A percentile compares a stretch with the other conserved stretches of the same genome.
Conservation (phyloP, 2,888 invertebrate species). For the Vanessa cardui region DNA sequence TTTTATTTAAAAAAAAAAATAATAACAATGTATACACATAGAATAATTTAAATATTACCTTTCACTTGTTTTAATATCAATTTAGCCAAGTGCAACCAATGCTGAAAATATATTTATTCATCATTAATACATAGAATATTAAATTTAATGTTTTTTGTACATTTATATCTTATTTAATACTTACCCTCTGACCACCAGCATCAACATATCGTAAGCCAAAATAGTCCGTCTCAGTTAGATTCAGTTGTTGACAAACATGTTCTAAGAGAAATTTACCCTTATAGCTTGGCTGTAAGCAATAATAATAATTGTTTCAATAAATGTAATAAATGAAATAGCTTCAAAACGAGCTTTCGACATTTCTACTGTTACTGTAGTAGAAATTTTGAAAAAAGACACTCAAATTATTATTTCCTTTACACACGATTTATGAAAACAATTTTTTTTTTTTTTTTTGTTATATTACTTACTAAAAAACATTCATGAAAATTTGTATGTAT, state of each 20-base stretch:
- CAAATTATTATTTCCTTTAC: too few relatives aligned
- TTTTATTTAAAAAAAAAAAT: not conserved
- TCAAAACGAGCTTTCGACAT: too few relatives aligned
- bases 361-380: too few relatives aligned
- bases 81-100: conserved; percentile 96
- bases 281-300: conserved; percentile 88
- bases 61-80: conserved; percentile 95
- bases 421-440: too few relatives aligned
- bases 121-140: conserved; percentile 24
- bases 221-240: conserved; percentile 96
- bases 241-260: conserved; percentile 94
- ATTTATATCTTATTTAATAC: conserved; percentile 22
- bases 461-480: too few relatives aligned
- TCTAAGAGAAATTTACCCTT: conserved; percentile 95
- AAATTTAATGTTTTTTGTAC: not conserved
- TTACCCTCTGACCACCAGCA: conserved; percentile 90
- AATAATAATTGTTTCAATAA: not conserved
- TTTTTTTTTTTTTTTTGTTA: too few relatives aligned
- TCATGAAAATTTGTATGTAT: too few relatives aligned
- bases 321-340: not conserved
- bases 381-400: too few relatives aligned
- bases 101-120: conserved; percentile 83
- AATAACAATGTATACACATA: not conserved
- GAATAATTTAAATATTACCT: conserved; percentile 80
- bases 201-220: conserved; percentile 97